Conservation (phyloP, 92 coral and sea anemone species). For the Palythoa caribaeorum region DNA sequence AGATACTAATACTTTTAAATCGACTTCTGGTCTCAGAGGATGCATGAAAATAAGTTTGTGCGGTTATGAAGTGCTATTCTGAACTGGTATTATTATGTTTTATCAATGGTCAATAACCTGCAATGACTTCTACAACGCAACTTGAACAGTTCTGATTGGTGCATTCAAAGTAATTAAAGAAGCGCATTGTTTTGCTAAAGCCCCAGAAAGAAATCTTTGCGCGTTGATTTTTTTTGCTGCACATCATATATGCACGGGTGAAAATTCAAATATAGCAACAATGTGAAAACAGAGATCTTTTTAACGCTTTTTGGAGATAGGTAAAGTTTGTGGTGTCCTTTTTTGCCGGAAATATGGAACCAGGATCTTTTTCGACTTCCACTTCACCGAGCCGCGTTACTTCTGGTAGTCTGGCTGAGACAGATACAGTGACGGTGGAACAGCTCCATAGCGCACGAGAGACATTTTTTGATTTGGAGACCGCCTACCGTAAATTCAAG, state of each 20-base stretch:
- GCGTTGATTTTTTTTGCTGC: conserved; percentile 37
- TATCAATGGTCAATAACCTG: conserved; percentile 34
- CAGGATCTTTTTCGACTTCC: conserved; percentile 16
- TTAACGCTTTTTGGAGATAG: not conserved
- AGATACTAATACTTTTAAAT: not conserved
- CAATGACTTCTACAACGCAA: conserved; percentile 26
- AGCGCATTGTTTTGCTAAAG: conserved; percentile 19
- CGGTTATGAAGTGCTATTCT: conserved; percentile 4
- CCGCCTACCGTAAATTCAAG: conserved; percentile 93
- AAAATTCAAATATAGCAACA: not conserved
- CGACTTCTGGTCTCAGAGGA: not conserved
- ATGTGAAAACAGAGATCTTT: not conserved
- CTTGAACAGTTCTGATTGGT: conserved; percentile 28
- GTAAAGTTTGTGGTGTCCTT: not conserved
- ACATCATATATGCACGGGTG: conserved; percentile 18
- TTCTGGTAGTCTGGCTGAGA: conserved; percentile 14
- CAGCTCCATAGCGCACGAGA: conserved; percentile 96
- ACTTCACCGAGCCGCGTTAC: not conserved
- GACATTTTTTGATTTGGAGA: conserved; percentile 93
- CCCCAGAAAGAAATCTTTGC: conserved; percentile 21
- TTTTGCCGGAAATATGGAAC: conserved; percentile 27
- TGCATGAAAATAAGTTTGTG: not conserved
- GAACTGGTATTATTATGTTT: conserved; percentile 21
- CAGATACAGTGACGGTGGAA: conserved; percentile 82
- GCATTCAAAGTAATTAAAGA: conserved; percentile 17